Evolutionary conservation across 2,797 vertebrate genomes (phyloP), one percentile per base, ranked within the genome.

Genomic region (Neopelma chrysocephalum): DNA sequence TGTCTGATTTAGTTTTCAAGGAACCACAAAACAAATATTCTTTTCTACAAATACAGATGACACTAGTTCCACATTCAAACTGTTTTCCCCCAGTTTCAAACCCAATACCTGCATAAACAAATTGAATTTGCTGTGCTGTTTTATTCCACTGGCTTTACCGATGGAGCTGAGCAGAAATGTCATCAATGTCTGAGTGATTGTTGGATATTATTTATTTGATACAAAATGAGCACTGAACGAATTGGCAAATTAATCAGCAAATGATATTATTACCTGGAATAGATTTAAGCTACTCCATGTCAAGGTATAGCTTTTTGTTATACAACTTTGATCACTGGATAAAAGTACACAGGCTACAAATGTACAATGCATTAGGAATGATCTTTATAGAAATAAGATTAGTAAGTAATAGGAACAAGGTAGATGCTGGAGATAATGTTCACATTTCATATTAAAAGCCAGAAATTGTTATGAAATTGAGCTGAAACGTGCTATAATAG

Each of bases 171-270:
- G 71, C 58, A 94, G 86, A 92, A 96, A 91, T 85, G 62, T 73
- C 90, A 94, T 84, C 88, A 76, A 6, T 65, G 31, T 92, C 53
- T 70, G 73, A 95, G 60, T 88, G 72, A 94, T 80, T 85, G 42
- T 34, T 76, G 69, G 72, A 82, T 83, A 53, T 65, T 95, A 68
- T 82, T 76, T 84, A 68, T 82, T 75, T 81, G 75, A 57, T 64
- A 34, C 11, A 45, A 93, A 90, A 72, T 34, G 23, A 94, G 42
- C 82, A 65, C 14, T 13, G 29, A 92, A 82, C 40, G 21, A 79
- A 40, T 25, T n/a, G 57, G 45, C 27, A 83, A 50, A 94, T 86
- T 89, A 71, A 38, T 57, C 47, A 80, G 65, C 27, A 80, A 65
- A 87, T 90, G 1, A 66, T 57, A 64, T 61, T 69, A 85, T 60